phyloP scores from a whole-genome alignment of 1,140 invertebrate species.

The Lerema accius region DNA sequence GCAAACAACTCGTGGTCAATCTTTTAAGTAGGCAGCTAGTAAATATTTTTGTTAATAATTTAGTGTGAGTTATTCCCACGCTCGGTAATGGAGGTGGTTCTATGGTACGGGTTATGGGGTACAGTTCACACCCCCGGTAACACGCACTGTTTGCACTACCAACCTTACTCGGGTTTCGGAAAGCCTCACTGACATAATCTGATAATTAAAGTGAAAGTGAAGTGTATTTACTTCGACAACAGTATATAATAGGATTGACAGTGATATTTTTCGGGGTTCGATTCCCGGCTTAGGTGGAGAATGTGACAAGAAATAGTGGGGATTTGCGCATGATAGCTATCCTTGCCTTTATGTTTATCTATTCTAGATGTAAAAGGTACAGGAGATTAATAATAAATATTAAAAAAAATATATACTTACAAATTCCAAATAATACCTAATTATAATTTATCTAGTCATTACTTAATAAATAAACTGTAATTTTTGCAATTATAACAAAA shows the following conservation, averaged over 20 bases:
- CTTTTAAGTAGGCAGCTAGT: constrained; percentile 78
- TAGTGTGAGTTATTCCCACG: constrained; percentile 71
- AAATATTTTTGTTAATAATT: constrained; percentile 82
- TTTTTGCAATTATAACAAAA: constrained; percentile 2
- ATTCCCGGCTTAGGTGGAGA: too few relatives aligned
- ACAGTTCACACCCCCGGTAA: constrained; percentile 58
- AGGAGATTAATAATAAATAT: too few relatives aligned
- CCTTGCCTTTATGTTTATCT: too few relatives aligned
- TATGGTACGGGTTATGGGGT: constrained; percentile 38
- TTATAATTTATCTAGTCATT: too few relatives aligned
- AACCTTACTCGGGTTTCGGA: constrained; percentile 24
- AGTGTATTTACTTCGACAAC: background rate
- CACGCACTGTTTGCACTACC: constrained; percentile 39
- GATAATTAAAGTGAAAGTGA: constrained; percentile 1
- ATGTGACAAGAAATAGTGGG: too few relatives aligned
- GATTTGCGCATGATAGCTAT: too few relatives aligned
- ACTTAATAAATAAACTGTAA: too few relatives aligned
- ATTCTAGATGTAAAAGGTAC: too few relatives aligned
- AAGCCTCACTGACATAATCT: constrained; percentile 9
- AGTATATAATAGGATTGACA: too few relatives aligned
- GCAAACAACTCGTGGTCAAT: constrained; percentile 76
- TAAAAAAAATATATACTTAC: too few relatives aligned
- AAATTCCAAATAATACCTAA: too few relatives aligned
- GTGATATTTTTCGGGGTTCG: background rate
- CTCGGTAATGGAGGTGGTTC: constrained; percentile 55